Evolutionary conservation across 2,888 invertebrate species (phyloP), one percentile per base, ranked within the genome.

Genomic region (Hirtodrosophila cameraria): DNA sequence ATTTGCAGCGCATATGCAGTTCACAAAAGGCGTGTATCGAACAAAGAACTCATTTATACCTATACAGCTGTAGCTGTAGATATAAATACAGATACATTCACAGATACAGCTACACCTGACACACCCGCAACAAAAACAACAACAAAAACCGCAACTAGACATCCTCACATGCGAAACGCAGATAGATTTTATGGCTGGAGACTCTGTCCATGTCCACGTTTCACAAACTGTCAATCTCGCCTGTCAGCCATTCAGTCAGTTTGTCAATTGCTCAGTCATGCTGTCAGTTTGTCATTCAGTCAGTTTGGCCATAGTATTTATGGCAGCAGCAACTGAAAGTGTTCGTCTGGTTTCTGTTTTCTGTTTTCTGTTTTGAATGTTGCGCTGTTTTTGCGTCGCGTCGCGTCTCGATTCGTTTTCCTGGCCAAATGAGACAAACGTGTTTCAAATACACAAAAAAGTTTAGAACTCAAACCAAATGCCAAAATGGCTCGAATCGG

Each of bases 371-470:
- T 15, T 54, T 18, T 33, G 42, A 38, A 46, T 46, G 38, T 39
- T 41, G 49, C 36, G 38, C 16, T 35, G 30, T 39, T 57, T 45
- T 36, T 18, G 35, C 42, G 64, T 36, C 13, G 16, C 27, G 30
- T 23, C 30, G 36, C 39, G 25, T 58, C 54, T 54, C 52, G 52
- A 57, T 67, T 70, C 67, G 71, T 64, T 75, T 77, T 69, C 70
- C 84, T 73, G 73, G 78, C 70, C 84, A 78, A 81, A 81, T 84
- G 80, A 75, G 73, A 66, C 84, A 81, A 84, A 81, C 80, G 80
- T 81, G 80, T 75, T 81, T 81, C 81, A 75, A 78, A 81, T 81
- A 68, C 61, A 31, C 43, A 82, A 71, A n/a, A 43, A 50, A 49
- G 20, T 31, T 20, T 57, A 59, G 67, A 75, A 54, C 49, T 42